Evolutionary conservation across 2,113 vertebrate genomes (phyloP).

Genomic region (Panurus biarmicus): DNA sequence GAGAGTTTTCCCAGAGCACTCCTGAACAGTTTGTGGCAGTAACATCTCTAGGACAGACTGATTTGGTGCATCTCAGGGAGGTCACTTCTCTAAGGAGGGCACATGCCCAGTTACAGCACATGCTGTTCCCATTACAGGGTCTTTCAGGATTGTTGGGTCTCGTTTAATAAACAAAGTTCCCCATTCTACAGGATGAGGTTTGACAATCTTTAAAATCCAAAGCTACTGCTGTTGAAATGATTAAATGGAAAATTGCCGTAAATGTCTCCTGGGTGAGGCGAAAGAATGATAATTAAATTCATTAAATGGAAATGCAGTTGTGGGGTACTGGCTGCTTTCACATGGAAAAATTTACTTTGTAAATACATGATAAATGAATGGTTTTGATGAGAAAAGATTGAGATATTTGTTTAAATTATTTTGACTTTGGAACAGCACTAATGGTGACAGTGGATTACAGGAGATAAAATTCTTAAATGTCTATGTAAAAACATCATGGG

Average conservation of each 20-base stretch:
- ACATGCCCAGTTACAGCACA: neutral
- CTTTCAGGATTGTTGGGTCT: neutral
- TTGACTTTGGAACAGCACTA: neutral
- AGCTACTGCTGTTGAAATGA: slow-evolving; percentile 24
- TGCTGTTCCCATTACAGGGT: neutral
- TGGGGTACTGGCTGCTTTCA: neutral
- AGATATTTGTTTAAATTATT: neutral
- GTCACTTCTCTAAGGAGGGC: neutral
- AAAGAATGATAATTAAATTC: slow-evolving; percentile 64
- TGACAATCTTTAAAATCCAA: slow-evolving; percentile 24
- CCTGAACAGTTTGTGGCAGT: neutral
- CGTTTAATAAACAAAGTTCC: slow-evolving; percentile 23
- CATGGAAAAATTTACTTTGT: neutral
- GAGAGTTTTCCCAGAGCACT: neutral
- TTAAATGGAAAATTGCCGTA: slow-evolving; percentile 61
- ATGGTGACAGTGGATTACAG: neutral
- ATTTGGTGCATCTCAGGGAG: neutral
- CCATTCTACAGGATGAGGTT: neutral
- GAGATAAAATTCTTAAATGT: neutral
- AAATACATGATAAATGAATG: neutral
- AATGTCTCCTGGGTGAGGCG: slow-evolving; percentile 59
- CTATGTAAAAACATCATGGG: neutral
- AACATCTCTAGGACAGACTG: neutral
- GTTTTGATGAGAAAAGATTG: slow-evolving; percentile 10
- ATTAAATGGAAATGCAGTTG: slow-evolving; percentile 48